Evolutionary conservation across 2,888 invertebrate species (phyloP).

Genomic region (Dynastes tityus): DNA sequence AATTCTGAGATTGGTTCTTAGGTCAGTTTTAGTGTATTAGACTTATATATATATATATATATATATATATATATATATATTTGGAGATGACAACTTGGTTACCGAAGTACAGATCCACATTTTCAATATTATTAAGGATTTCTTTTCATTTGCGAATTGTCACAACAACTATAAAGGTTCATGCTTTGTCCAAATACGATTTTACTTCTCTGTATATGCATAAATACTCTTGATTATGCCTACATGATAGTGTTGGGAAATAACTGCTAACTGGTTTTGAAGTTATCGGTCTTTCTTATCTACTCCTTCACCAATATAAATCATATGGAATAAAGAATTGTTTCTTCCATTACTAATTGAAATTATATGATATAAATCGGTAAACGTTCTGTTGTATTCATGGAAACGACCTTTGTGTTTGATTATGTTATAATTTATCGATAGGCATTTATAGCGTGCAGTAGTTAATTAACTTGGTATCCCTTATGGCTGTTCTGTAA

Average conservation of each 20-base stretch:
- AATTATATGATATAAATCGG: conserved; percentile 42
- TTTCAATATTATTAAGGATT: too few species aligned
- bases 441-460: neutral
- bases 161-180: neutral
- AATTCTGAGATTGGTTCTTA: too few species aligned
- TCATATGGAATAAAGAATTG: conserved; percentile 36
- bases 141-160: neutral
- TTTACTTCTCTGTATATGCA: neutral
- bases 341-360: conserved; percentile 44
- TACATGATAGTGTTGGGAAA: conserved; percentile 13
- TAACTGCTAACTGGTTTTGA: conserved; percentile 40
- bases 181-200: neutral
- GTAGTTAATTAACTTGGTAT: conserved; percentile 28
- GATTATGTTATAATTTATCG: conserved; percentile 4
- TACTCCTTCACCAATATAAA: conserved; percentile 26
- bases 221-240: conserved; percentile 3
- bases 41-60: too few species aligned
- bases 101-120: too few species aligned
- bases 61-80: too few species aligned
- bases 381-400: conserved; percentile 13
- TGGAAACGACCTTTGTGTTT: conserved; percentile 9
- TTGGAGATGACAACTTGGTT: too few species aligned
- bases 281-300: conserved; percentile 32
- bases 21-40: too few species aligned
- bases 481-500: conserved; percentile 1